These are phyloP conservation scores for Notamacropus eugenii DNA, from an alignment of 2,797 vertebrate species.

Conservation along the genomic window DNA sequence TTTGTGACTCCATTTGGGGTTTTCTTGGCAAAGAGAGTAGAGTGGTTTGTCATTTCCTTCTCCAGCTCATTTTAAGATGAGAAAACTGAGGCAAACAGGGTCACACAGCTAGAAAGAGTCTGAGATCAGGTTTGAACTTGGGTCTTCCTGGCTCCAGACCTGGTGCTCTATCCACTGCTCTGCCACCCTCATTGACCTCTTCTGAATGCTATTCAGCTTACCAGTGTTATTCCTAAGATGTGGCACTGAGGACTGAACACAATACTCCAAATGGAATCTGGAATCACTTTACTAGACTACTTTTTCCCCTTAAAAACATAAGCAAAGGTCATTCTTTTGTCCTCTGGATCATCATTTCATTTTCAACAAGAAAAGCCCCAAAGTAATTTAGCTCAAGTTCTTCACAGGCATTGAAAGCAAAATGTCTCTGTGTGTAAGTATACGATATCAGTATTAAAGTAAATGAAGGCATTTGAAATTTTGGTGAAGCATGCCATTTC, in stretches of 20 bases:
- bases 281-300: slow-evolving; percentile 21
- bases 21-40: neutral
- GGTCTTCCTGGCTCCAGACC: neutral
- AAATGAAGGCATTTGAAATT: neutral
- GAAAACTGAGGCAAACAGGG: neutral
- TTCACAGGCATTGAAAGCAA: slow-evolving; percentile 59
- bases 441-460: neutral
- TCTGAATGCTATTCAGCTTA: neutral
- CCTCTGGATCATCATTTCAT: slow-evolving; percentile 60
- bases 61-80: neutral
- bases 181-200: neutral
- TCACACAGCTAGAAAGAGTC: neutral
- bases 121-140: neutral
- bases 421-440: neutral
- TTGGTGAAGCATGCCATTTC: slow-evolving; percentile 52
- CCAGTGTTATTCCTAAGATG: neutral
- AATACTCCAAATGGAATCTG: slow-evolving; percentile 39
- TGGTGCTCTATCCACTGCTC: neutral
- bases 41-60: neutral
- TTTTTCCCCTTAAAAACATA: slow-evolving; percentile 62
- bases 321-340: slow-evolving; percentile 65
- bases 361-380: slow-evolving; percentile 37
- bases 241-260: neutral
- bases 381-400: slow-evolving; percentile 48
- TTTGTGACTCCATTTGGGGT: neutral